These are phyloP conservation scores for Trachelus stipa DNA, from an alignment of 2,888 invertebrate genomes.

Conservation along the genomic window DNA sequence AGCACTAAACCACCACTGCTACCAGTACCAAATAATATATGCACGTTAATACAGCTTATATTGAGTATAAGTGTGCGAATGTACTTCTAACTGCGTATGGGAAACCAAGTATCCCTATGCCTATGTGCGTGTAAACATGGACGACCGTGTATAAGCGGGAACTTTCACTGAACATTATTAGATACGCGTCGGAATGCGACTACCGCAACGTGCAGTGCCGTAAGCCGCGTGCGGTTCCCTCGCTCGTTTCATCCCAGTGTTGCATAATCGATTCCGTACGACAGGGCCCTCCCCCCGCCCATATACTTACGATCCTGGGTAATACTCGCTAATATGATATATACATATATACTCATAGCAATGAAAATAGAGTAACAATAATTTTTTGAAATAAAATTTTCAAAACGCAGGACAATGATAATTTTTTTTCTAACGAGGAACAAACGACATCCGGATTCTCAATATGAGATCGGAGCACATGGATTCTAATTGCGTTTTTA, in stretches of 20 bases:
- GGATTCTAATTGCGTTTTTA: constrained; percentile 22
- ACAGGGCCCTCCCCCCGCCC: too few species aligned
- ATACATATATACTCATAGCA: too few species aligned
- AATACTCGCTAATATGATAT: too few species aligned
- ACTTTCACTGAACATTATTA: constrained; percentile 65
- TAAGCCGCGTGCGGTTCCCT: constrained; percentile 32
- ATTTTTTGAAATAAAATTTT: not conserved
- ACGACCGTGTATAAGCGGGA: constrained; percentile 53
- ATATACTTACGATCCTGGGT: too few species aligned
- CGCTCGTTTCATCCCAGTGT: constrained; percentile 25
- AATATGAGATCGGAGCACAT: constrained; percentile 7
- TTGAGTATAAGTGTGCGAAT: constrained; percentile 11
- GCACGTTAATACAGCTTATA: not conserved
- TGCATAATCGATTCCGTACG: constrained; percentile 40
- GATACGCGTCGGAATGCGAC: constrained; percentile 63
- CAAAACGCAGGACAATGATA: constrained; percentile 19
- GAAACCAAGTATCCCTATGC: constrained; percentile 26
- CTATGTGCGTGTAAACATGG: constrained; percentile 52
- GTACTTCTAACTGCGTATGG: constrained; percentile 23
- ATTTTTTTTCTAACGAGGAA: constrained; percentile 17
- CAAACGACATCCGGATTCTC: constrained; percentile 10
- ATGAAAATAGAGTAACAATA: too few species aligned
- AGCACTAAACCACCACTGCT: too few species aligned
- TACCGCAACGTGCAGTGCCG: constrained; percentile 51
- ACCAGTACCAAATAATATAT: too few species aligned